Percentiles rank a stretch among this genome's conserved stretches.
These are phyloP conservation scores for Eurystomus glaucurus DNA, from an alignment of 2,797 vertebrate genomes.

Conservation along the genomic window DNA sequence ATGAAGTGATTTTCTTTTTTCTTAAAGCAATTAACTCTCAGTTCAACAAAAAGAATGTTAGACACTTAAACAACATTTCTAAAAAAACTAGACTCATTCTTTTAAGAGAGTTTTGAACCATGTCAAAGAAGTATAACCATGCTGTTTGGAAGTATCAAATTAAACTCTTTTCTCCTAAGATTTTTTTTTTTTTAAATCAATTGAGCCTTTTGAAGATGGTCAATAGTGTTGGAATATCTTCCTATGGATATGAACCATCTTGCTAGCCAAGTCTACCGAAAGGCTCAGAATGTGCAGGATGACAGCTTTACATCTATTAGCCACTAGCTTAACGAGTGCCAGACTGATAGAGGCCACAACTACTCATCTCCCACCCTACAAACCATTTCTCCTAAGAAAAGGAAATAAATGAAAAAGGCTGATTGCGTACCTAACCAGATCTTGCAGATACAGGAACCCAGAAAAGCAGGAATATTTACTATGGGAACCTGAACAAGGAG, in stretches of 20 bases:
- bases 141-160: neutral
- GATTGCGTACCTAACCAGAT: neutral
- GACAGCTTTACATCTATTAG: neutral
- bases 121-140: neutral
- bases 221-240: neutral
- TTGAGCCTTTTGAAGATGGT: neutral
- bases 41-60: neutral
- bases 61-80: neutral
- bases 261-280: neutral
- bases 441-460: neutral
- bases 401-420: neutral
- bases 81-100: neutral
- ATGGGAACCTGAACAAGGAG: neutral
- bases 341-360: neutral
- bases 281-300: neutral
- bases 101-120: neutral
- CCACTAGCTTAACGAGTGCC: neutral
- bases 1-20: neutral
- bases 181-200: neutral
- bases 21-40: conserved; percentile 3
- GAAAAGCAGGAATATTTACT: conserved; percentile 24
- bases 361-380: neutral
- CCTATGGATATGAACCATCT: neutral
- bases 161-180: neutral
- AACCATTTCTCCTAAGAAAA: conserved; percentile 10